Conservation (phyloP, 2,797 vertebrate genomes). For the Betta splendens region DNA sequence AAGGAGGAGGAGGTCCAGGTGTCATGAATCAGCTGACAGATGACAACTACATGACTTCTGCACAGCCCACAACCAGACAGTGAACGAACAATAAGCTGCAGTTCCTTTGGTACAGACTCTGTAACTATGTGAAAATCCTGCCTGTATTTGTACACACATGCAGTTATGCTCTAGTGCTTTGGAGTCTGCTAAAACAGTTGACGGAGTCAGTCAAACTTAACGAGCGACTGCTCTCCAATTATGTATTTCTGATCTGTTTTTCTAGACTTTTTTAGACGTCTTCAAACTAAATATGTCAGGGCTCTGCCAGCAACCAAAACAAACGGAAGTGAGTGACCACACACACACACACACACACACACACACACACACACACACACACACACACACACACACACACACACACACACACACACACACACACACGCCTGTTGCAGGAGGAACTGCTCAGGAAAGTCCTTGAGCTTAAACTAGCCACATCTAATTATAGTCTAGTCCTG, state of each 20-base stretch:
- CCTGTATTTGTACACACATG: neutral
- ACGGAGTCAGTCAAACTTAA: conserved; percentile 49
- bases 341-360: conserved; percentile 21
- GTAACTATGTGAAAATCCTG: conserved; percentile 5
- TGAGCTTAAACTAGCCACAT: conserved; percentile 45
- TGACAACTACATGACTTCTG: too few species aligned
- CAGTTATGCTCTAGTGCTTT: conserved; percentile 3
- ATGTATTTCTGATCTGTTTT: conserved; percentile 60
- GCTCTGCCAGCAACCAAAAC: conserved; percentile 63
- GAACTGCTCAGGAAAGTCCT: conserved; percentile 46
- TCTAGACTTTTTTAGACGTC: conserved; percentile 44
- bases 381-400: conserved; percentile 30
- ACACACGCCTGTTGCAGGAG: conserved; percentile 44
- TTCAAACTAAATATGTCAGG: conserved; percentile 59
- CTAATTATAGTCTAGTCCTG: conserved; percentile 66
- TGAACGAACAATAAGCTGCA: too few species aligned
- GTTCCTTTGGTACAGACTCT: too few species aligned
- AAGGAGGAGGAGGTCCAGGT: too few species aligned
- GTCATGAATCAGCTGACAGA: too few species aligned
- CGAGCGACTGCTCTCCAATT: conserved; percentile 59
- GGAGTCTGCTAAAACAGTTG: conserved; percentile 8
- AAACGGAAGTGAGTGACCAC: conserved; percentile 66
- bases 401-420: conserved; percentile 30
- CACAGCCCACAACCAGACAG: too few species aligned
- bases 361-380: too few species aligned